Evolutionary conservation across 2,888 invertebrate genomes (phyloP), one percentile per base, ranked within the genome.

Genomic region (Pinctada fucata): DNA sequence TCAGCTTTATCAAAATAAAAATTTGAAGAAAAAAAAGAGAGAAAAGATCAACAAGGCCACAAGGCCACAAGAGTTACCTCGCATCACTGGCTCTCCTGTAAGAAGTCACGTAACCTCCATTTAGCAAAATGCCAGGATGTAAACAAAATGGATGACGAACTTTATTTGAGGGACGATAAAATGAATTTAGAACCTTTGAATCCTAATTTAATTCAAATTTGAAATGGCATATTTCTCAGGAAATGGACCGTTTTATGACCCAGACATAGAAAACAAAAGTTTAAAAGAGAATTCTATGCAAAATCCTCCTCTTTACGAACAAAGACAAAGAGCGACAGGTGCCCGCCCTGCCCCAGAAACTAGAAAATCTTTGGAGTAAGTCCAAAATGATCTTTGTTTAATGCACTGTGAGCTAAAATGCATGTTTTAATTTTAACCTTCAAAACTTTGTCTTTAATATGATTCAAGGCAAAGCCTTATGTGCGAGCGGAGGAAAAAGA

Each of bases 211-310:
- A 31, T 31, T 31, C 31, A 31, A 1, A 31, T 31, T 31, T 49
- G 72, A 3, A 16, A 79, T 79, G 79, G 79, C 75, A 8, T 52
- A 79, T 82, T 88, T 85, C 69, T 85, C 86, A 8, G 82, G 80
- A 64, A 79, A 84, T 58, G 83, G 82, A 13, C 87, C 87, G 16
- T 86, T 86, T 80, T 87, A 85, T 80, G 86, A 86, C 70, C 87
- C 87, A 52, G 73, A 79, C n/a, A 83, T 84, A 78, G 86, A 85
- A 50, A 50, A 16, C 13, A 50, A 13, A 63, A 13, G 8, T 3
- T 64, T 31, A 65, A 72, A 45, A 47, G 72, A 47, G 13, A 58
- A 64, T 48, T 31, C 31, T 31, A 31, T 31, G 31, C 31, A 13
- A n/a, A 48, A 68, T n/a, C 45, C 58, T 3, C 49, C 49, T 6